A percentile compares a stretch with the other conserved stretches of the same genome.
Conservation (phyloP, 2,113 vertebrate species). For the Hylia prasina region DNA sequence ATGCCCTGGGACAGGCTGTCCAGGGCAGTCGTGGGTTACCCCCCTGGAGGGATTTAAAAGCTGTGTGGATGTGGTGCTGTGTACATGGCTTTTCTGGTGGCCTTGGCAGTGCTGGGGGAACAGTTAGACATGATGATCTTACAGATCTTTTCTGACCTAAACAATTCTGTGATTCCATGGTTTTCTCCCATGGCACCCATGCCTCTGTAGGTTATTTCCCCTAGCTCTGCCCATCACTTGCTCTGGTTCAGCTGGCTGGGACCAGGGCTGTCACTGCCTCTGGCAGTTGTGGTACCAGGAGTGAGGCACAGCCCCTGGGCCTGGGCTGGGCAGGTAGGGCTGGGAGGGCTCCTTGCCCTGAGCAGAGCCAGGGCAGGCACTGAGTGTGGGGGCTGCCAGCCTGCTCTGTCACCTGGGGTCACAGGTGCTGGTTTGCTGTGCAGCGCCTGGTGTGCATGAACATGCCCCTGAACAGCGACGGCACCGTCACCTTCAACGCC, state of each 20-base stretch:
- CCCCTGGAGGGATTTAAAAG: neutral
- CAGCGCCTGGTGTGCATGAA: constrained; percentile 97
- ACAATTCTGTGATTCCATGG: neutral
- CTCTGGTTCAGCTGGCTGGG: neutral
- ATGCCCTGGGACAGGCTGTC: neutral
- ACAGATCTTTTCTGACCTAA: neutral
- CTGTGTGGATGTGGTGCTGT: rapidly evolving
- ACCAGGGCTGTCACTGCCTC: neutral
- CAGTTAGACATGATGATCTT: rapidly evolving
- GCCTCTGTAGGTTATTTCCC: neutral
- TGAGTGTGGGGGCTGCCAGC: neutral
- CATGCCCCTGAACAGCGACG: constrained; percentile 97
- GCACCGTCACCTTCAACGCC: constrained; percentile 96
- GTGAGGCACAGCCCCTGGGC: neutral
- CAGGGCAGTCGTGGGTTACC: neutral
- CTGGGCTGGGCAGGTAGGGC: neutral
- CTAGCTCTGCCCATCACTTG: neutral
- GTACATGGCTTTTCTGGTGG: neutral
- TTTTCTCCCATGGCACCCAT: neutral
- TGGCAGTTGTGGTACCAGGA: rapidly evolving
- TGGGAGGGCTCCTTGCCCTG: neutral
- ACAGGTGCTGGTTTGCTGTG: neutral
- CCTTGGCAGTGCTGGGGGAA: neutral
- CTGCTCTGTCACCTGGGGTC: neutral
- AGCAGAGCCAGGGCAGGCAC: neutral